A percentile compares a stretch with the other conserved stretches of the same genome.
These are phyloP conservation scores for Hirudinaria manillensis DNA, from an alignment of 2,888 invertebrate species.

Conservation along the genomic window DNA sequence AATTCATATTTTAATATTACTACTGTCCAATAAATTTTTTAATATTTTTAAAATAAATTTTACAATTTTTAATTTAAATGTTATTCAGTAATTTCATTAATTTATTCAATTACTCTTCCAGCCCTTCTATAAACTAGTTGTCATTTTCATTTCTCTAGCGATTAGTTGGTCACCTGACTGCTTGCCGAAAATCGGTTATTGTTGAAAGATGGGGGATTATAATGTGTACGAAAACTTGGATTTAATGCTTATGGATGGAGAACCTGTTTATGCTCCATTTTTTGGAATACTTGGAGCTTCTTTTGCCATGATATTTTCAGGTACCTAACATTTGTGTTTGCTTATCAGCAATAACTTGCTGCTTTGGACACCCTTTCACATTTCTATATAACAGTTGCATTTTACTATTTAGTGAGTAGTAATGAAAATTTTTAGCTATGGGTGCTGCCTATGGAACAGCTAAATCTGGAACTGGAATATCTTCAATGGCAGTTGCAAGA, in stretches of 20 bases:
- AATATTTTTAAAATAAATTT: too few species aligned
- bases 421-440: constrained; percentile 64
- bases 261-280: constrained; percentile 78
- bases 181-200: neutral
- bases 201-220: neutral
- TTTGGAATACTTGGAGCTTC: constrained; percentile 99
- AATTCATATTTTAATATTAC: too few species aligned
- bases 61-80: too few species aligned
- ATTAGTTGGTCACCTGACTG: constrained; percentile 15
- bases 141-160: neutral
- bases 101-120: too few species aligned
- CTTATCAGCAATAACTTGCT: neutral
- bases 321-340: constrained; percentile 63
- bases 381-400: neutral
- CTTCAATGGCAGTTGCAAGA: constrained; percentile 99
- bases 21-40: too few species aligned
- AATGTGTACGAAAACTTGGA: constrained; percentile 17
- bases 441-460: constrained; percentile 99
- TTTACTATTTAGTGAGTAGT: neutral
- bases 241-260: constrained; percentile 15
- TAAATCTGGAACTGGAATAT: constrained; percentile 98
- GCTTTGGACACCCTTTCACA: neutral
- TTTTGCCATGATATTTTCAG: constrained; percentile 97
- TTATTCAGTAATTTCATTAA: too few species aligned
- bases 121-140: too few species aligned